phyloP scores from a whole-genome alignment of 2,797 vertebrate species.

The Esox lucius region DNA sequence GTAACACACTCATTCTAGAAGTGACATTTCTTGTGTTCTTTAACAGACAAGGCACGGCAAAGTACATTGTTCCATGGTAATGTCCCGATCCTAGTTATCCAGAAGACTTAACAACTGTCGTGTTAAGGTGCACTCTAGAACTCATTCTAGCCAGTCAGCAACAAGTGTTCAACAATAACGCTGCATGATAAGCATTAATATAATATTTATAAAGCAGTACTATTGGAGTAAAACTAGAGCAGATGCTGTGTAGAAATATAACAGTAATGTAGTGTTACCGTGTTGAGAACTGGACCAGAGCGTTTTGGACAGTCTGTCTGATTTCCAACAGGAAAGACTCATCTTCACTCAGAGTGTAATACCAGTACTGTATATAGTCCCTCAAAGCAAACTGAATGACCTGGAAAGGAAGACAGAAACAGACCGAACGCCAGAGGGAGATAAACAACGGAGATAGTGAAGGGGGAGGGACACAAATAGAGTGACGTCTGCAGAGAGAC shows the following conservation, averaged over 20 bases:
- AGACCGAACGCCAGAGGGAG: background rate
- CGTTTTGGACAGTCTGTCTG: slow-evolving; percentile 94
- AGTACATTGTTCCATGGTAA: too few species aligned
- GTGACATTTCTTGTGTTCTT: too few species aligned
- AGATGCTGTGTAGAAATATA: background rate
- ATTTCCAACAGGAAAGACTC: slow-evolving; percentile 97
- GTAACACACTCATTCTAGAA: background rate
- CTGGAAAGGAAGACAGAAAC: slow-evolving; percentile 61
- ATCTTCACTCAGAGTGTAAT: slow-evolving; percentile 97
- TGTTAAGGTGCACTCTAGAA: too few species aligned
- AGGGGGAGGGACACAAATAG: background rate
- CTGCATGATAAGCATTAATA: background rate
- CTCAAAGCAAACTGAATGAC: slow-evolving; percentile 98
- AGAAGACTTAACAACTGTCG: too few species aligned
- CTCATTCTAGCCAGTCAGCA: too few species aligned
- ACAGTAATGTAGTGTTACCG: background rate
- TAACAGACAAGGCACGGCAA: too few species aligned
- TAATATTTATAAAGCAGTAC: background rate
- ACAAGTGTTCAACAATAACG: too few species aligned
- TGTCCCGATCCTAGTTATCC: too few species aligned
- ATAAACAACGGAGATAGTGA: background rate
- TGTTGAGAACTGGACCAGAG: slow-evolving; percentile 91
- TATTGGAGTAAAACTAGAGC: background rate
- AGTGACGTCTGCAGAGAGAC: background rate
- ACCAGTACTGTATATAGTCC: slow-evolving; percentile 99